Percentiles rank a stretch among this genome's conserved stretches.
phyloP scores from a whole-genome alignment of 2,113 vertebrate genomes.

The Pardalotus punctatus region DNA sequence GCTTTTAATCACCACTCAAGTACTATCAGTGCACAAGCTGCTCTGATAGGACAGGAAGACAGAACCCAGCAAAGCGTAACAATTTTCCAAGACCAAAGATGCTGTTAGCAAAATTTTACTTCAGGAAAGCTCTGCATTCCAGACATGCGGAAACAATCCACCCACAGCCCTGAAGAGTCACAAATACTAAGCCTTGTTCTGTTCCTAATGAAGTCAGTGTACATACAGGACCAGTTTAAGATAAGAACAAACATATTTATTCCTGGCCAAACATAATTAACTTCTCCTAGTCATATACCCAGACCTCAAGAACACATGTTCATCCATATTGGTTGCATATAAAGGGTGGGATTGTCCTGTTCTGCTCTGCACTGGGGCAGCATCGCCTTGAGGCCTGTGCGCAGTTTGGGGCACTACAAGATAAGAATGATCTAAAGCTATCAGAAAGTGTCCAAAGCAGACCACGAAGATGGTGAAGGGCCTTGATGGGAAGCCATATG shows the following conservation, averaged over 20 bases:
- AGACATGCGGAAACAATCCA: not conserved
- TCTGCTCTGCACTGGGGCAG: rapidly evolving
- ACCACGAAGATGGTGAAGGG: not conserved
- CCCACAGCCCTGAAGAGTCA: not conserved
- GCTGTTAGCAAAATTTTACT: not conserved
- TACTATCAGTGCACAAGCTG: not conserved
- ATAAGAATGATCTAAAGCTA: not conserved
- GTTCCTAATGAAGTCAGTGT: not conserved
- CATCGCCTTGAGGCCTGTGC: not conserved
- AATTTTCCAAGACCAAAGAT: not conserved
- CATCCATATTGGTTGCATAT: not conserved
- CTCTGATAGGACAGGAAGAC: not conserved
- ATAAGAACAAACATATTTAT: not conserved
- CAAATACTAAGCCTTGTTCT: not conserved
- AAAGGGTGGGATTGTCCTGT: rapidly evolving
- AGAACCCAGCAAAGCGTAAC: not conserved
- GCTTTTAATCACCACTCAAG: slow-evolving; percentile 60
- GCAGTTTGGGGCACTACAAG: not conserved
- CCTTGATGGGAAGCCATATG: not conserved
- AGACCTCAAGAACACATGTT: not conserved
- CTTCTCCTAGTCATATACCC: not conserved
- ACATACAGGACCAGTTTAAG: not conserved
- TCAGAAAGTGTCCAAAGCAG: not conserved
- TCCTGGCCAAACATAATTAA: not conserved
- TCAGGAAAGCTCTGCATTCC: not conserved